Conservation (phyloP, 2,797 vertebrate genomes). For the Anguilla anguilla region DNA sequence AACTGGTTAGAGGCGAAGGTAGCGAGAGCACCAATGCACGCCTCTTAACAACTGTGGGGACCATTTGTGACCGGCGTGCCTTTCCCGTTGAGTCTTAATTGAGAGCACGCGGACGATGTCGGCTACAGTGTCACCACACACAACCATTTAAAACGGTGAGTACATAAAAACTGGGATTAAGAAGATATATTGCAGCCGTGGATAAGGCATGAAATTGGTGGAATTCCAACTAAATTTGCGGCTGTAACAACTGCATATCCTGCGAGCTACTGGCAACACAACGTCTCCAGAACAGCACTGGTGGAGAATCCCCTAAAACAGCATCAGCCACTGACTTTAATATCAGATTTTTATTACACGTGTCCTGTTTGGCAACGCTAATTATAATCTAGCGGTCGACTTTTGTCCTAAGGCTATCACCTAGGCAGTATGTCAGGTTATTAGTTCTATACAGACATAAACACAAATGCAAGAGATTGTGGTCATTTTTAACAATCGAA, state of each 20-base stretch:
- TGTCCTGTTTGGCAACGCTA: background rate
- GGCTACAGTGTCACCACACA: background rate
- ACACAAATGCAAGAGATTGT: background rate
- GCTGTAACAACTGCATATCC: background rate
- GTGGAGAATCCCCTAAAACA: background rate
- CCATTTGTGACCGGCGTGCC: background rate
- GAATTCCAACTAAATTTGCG: background rate
- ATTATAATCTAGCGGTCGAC: background rate
- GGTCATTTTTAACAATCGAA: background rate
- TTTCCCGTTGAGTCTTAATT: background rate
- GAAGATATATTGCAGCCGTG: background rate
- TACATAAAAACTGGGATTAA: background rate
- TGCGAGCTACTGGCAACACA: background rate
- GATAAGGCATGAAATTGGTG: background rate
- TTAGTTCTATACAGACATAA: background rate
- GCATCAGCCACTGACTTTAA: background rate
- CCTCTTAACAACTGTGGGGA: background rate
- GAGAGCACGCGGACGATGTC: background rate
- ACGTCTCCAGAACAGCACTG: background rate
- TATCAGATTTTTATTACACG: background rate
- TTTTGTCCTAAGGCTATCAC: background rate
- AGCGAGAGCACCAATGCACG: background rate
- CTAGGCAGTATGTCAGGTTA: background rate
- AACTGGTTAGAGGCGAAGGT: background rate
- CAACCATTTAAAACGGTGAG: background rate